Conservation (phyloP, 2,888 invertebrate genomes). For the Rugalucina vietnamica region DNA sequence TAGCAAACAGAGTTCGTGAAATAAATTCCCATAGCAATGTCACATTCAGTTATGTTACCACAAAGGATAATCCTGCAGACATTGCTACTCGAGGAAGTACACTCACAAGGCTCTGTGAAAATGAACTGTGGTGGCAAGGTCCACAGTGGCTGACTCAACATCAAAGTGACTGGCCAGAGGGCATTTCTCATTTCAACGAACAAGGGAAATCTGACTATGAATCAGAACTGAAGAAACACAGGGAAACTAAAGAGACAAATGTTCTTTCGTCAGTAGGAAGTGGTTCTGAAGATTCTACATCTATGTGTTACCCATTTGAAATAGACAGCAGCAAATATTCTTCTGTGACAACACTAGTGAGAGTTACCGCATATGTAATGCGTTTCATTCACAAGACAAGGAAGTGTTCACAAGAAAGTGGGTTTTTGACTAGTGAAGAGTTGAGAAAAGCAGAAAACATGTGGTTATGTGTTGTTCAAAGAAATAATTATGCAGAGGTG, state of each 20-base stretch:
- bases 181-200: neutral
- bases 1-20: conserved; percentile 3
- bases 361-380: conserved; percentile 20
- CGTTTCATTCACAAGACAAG: conserved; percentile 9
- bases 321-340: conserved; percentile 20
- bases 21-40: neutral
- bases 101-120: neutral
- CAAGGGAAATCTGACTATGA: neutral
- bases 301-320: neutral
- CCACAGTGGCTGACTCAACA: conserved; percentile 8
- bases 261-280: neutral
- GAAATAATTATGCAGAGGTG: conserved; percentile 5
- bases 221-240: neutral
- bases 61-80: neutral
- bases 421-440: conserved; percentile 11
- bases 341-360: conserved; percentile 5
- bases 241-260: neutral
- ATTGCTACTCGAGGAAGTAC: conserved; percentile 7
- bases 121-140: conserved; percentile 23
- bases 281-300: neutral
- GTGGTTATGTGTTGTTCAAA: conserved; percentile 2
- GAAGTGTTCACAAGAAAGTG: neutral
- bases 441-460: neutral
- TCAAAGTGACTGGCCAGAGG: neutral
- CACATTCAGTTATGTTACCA: conserved; percentile 1